Conservation (phyloP, 1,140 invertebrate genomes). For the Zaprionus camerounensis region DNA sequence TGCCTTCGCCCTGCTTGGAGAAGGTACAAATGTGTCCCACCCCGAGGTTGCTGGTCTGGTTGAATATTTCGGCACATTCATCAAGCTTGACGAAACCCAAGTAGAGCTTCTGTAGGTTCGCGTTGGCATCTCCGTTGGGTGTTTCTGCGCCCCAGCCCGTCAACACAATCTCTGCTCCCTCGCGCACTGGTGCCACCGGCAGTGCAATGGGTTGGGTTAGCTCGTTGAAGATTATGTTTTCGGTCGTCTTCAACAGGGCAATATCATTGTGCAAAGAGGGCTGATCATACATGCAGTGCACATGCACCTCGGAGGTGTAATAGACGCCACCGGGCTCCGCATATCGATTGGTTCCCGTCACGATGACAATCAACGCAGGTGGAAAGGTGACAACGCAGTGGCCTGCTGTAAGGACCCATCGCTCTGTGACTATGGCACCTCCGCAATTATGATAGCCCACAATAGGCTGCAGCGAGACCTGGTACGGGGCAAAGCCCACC, state of each 20-base stretch:
- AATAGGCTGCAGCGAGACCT: slow-evolving; percentile 74
- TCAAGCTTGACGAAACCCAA: slow-evolving; percentile 51
- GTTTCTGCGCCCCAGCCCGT: slow-evolving; percentile 85
- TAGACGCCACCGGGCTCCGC: slow-evolving; percentile 52
- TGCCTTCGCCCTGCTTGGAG: slow-evolving; percentile 85
- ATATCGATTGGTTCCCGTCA: slow-evolving; percentile 60
- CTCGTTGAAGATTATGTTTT: slow-evolving; percentile 82
- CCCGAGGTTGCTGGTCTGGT: slow-evolving; percentile 56
- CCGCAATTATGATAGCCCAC: slow-evolving; percentile 78
- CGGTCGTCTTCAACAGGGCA: slow-evolving; percentile 84
- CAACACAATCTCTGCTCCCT: slow-evolving; percentile 74
- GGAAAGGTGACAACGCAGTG: slow-evolving; percentile 72
- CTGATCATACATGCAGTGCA: slow-evolving; percentile 70
- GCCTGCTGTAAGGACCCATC: slow-evolving; percentile 83
- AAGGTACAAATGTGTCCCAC: slow-evolving; percentile 86
- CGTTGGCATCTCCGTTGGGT: slow-evolving; percentile 33
- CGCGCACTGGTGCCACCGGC: slow-evolving; percentile 12
- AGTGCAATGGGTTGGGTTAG: slow-evolving; percentile 83
- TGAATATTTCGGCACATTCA: slow-evolving; percentile 60
- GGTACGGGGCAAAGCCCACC: slow-evolving; percentile 81
- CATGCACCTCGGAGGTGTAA: slow-evolving; percentile 40
- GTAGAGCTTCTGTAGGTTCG: slow-evolving; percentile 60
- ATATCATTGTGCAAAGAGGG: slow-evolving; percentile 85
- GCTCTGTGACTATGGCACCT: slow-evolving; percentile 82
- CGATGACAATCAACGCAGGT: slow-evolving; percentile 33